phyloP scores from a whole-genome alignment of 2,888 invertebrate species.

The Watsonalla binaria region DNA sequence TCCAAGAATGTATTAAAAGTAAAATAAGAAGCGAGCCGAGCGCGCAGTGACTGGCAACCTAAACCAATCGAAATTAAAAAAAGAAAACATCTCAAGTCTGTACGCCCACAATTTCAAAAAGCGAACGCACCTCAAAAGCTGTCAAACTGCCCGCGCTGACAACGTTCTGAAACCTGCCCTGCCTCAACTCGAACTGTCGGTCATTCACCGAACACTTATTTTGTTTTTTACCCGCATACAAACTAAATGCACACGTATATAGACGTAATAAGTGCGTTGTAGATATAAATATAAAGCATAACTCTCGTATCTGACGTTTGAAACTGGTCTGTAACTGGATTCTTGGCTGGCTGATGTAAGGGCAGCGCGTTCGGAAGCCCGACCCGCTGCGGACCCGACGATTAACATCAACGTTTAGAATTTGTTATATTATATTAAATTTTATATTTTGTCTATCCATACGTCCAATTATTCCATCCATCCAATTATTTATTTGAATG shows the following conservation, averaged over 20 bases:
- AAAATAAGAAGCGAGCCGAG: conserved; percentile 15
- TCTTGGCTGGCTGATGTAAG: conserved; percentile 29
- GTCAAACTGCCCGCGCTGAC: conserved; percentile 65
- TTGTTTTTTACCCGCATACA: conserved; percentile 74
- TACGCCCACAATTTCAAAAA: conserved; percentile 68
- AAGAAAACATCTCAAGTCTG: conserved; percentile 36
- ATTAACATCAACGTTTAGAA: conserved; percentile 32
- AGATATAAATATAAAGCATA: conserved; percentile 57
- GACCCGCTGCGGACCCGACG: conserved; percentile 22
- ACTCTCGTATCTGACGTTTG: conserved; percentile 55
- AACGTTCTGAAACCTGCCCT: conserved; percentile 53
- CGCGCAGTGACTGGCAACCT: conserved; percentile 37
- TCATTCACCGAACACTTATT: conserved; percentile 68
- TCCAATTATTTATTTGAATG: no score
- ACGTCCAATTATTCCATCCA: no score
- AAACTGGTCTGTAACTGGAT: conserved; percentile 62
- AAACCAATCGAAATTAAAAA: conserved; percentile 55
- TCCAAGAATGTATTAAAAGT: conserved; percentile 18
- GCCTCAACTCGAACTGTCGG: conserved; percentile 61
- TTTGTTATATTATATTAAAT: conserved; percentile 29
- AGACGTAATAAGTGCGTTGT: conserved; percentile 48
- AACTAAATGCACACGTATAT: conserved; percentile 57
- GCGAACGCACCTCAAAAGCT: conserved; percentile 72
- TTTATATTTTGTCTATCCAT: conserved; percentile 11
- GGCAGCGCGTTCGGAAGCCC: conserved; percentile 39